Base-by-base conservation (phyloP, 2,888 invertebrate species). In the Tiliacea aurago region DNA sequence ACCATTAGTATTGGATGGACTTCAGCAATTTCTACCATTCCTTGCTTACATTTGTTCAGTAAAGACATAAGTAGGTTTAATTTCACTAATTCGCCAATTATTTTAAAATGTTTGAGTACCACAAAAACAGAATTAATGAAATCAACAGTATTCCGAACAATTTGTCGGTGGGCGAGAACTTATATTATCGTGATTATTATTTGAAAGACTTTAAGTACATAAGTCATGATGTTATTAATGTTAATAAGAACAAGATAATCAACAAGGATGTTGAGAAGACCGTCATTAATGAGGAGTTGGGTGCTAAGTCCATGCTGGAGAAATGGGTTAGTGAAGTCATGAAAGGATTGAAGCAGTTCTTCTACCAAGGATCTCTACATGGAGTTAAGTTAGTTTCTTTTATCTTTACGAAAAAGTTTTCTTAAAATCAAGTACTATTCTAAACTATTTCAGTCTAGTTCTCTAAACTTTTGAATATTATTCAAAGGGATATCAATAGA, bases 311-410 rank as follows among this genome's bases (percentile, higher is more conserved):
- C 28, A 79, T 92, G 73, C 66, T 91, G 23, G 90, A 93, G 70
- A 85, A 91, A 83, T 96, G 95, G 95, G 76, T 90, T 0, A 80
- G 73, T 6, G 93, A 95, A 88, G 90, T 95, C 33, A 84, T 94
- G 83, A 91, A 87, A 62, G 96, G 96, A 2, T 79, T 95, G 72
- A 94, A 93, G 85, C 94, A 95, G 87, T 93, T 96, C 83, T 94
- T 95, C 81, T 94, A 94, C 80, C 93, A 93, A 64, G 96, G 96
- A 49, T 94, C 95, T 64, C 84, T 96, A 51, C 96, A 96, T 87
- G 96, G 96, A 73, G 94, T 96, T 23, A 96, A 96, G 96, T 96
- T 76, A 94, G 95, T 94, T 28, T 37, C 37, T 4, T 37, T 37
- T 37, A 37, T 6, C 37, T 37, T 37, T 37, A 37, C 37, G 37